These are phyloP conservation scores for Cyanistes caeruleus DNA, from an alignment of 2,113 vertebrate genomes.

Conservation along the genomic window DNA sequence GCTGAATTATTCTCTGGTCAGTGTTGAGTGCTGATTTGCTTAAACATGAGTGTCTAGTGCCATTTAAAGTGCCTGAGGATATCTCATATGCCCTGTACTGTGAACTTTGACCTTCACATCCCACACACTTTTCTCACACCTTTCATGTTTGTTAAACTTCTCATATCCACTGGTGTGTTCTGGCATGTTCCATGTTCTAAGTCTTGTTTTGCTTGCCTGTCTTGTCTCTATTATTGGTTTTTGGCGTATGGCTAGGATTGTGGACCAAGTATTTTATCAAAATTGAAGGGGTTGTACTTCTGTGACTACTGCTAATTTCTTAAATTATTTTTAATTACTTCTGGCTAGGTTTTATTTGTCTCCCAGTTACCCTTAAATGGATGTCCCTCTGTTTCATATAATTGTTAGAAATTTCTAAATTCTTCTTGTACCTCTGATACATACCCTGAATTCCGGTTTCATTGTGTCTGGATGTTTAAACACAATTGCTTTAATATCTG, in stretches of 20 bases:
- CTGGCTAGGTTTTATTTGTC: background rate
- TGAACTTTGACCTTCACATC: background rate
- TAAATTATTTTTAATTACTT: background rate
- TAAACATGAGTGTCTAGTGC: background rate
- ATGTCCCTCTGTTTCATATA: background rate
- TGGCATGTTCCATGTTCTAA: accelerated
- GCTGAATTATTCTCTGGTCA: background rate
- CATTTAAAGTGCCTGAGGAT: background rate
- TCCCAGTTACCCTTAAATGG: background rate
- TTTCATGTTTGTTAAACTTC: background rate
- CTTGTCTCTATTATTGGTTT: accelerated
- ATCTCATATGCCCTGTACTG: background rate
- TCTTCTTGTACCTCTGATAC: background rate
- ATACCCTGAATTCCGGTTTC: background rate
- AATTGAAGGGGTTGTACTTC: background rate
- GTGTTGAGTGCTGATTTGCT: background rate
- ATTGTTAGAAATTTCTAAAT: background rate
- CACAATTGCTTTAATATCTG: background rate
- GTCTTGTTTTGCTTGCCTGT: background rate
- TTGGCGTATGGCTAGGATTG: background rate
- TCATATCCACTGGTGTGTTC: background rate
- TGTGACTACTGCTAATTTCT: background rate
- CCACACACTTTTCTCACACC: background rate
- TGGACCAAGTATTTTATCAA: background rate
- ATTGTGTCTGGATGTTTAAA: background rate